These are phyloP conservation scores for Cryptoprocta ferox DNA, from an alignment of 2,797 vertebrate genomes.

Conservation along the genomic window DNA sequence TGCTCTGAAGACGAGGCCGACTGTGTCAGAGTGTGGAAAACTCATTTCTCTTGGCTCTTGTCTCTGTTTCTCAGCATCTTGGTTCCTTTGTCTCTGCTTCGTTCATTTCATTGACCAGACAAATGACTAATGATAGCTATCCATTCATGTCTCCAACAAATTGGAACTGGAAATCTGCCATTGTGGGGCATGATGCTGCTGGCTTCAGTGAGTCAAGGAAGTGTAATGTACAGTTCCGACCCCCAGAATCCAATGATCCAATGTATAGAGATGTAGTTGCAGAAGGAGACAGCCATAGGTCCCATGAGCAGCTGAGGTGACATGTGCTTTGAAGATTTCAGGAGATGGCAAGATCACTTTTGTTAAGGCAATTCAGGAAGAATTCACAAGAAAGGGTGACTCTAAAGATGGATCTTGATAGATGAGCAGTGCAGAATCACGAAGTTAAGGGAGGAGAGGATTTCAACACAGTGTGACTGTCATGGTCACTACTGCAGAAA, in stretches of 20 bases:
- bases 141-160: background rate
- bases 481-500: background rate
- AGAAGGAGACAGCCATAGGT: background rate
- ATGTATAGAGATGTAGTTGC: background rate
- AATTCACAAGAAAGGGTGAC: background rate
- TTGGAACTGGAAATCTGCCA: background rate
- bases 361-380: background rate
- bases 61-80: background rate
- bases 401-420: background rate
- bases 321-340: background rate
- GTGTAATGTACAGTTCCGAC: background rate
- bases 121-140: background rate
- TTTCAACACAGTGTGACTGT: background rate
- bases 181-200: no score
- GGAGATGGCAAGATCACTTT: background rate
- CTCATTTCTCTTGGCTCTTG: background rate
- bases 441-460: background rate
- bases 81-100: background rate
- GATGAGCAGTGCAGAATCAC: background rate
- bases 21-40: background rate
- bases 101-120: background rate
- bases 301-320: background rate
- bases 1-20: background rate
- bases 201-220: background rate
- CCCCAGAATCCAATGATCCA: background rate